phyloP scores from a whole-genome alignment of 2,888 invertebrate genomes.

The Caenorhabditis sinica region DNA sequence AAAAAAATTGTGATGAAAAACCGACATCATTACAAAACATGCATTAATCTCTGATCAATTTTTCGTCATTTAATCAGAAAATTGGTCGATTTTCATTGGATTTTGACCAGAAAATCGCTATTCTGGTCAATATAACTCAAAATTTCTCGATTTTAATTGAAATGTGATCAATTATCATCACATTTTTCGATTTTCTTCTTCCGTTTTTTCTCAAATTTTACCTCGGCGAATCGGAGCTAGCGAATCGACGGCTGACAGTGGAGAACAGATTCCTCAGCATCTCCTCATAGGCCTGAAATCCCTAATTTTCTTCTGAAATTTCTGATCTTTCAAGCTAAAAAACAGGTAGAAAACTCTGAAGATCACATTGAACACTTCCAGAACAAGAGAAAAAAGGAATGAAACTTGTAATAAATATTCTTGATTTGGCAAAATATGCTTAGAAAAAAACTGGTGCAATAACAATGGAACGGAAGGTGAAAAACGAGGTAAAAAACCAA shows the following conservation, averaged over 20 bases:
- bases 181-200: neutral
- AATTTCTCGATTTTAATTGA: neutral
- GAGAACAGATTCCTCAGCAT: conserved; percentile 52
- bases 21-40: too few relatives aligned
- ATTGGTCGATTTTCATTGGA: too few relatives aligned
- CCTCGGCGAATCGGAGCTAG: conserved; percentile 58
- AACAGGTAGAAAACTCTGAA: neutral
- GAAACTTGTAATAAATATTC: neutral
- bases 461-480: neutral
- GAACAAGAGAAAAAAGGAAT: neutral
- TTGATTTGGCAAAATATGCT: neutral
- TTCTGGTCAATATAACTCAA: too few relatives aligned
- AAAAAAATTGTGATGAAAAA: too few relatives aligned
- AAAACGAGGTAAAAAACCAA: neutral
- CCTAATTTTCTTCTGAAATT: neutral
- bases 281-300: conserved; percentile 48
- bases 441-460: too few relatives aligned
- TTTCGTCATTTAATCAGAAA: too few relatives aligned
- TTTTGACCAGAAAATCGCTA: too few relatives aligned
- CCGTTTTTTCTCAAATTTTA: neutral
- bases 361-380: neutral
- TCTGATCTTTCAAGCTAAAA: neutral
- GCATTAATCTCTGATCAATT: too few relatives aligned
- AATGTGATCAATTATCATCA: neutral
- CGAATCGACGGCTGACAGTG: conserved; percentile 50